Evolutionary conservation across 2,113 vertebrate genomes (phyloP).

Genomic region (Tretioscincus oriximinensis): DNA sequence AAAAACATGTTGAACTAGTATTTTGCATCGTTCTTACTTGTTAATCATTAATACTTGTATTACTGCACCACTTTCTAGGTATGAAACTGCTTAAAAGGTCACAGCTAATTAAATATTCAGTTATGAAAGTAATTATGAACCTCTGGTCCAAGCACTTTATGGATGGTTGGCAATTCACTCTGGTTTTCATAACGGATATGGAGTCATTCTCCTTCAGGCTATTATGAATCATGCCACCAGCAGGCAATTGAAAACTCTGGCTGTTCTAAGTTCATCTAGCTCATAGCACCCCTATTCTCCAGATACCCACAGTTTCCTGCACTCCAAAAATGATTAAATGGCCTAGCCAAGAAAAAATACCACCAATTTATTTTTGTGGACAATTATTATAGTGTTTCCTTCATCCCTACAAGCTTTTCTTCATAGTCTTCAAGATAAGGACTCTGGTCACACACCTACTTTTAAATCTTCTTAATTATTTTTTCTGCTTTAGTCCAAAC

Average conservation of each 20-base stretch:
- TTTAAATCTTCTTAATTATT: too few species aligned
- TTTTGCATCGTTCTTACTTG: not conserved
- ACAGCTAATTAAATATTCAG: slow-evolving; percentile 12
- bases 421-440: not conserved
- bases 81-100: not conserved
- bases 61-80: not conserved
- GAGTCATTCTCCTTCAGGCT: slow-evolving; percentile 9
- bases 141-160: slow-evolving; percentile 18
- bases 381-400: not conserved
- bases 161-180: not conserved
- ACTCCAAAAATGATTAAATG: not conserved
- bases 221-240: slow-evolving; percentile 19
- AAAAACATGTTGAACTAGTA: too few species aligned
- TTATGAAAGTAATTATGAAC: slow-evolving; percentile 4
- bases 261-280: not conserved
- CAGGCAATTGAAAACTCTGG: not conserved
- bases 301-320: not conserved
- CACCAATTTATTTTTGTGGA: not conserved
- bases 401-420: not conserved
- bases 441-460: too few species aligned
- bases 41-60: not conserved
- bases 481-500: too few species aligned
- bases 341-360: not conserved
- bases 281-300: not conserved
- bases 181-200: slow-evolving; percentile 5